Evolutionary conservation across 2,888 invertebrate genomes (phyloP).

Genomic region (Drosophila greeni): DNA sequence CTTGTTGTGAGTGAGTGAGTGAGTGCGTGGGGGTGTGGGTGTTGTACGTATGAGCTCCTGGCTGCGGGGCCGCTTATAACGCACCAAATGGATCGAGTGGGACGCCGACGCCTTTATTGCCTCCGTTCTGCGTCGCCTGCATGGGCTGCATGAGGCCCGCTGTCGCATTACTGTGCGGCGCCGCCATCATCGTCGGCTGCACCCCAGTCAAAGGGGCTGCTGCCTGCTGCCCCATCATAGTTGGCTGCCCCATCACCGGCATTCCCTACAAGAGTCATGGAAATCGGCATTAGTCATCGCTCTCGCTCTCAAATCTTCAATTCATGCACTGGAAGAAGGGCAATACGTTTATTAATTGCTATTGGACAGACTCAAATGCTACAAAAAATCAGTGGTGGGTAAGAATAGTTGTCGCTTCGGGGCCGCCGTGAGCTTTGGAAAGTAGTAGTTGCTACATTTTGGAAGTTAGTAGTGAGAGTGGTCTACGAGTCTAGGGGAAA

Average conservation of each 20-base stretch:
- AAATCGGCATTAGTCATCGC: constrained; percentile 18
- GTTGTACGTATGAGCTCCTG: constrained; percentile 34
- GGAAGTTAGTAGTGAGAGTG: constrained; percentile 21
- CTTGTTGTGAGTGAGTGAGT: constrained; percentile 43
- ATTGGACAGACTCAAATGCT: constrained; percentile 39
- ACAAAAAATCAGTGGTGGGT: constrained; percentile 38
- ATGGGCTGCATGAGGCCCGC: constrained; percentile 73
- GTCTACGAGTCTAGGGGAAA: constrained; percentile 27
- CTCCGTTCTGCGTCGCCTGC: constrained; percentile 71
- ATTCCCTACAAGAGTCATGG: constrained; percentile 76
- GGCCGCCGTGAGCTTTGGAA: constrained; percentile 24
- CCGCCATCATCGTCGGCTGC: constrained; percentile 75
- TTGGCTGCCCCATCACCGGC: constrained; percentile 78
- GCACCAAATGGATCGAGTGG: constrained; percentile 81
- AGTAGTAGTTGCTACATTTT: constrained; percentile 29
- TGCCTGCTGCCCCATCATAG: constrained; percentile 77
- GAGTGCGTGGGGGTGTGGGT: constrained; percentile 17
- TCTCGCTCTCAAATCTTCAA: background rate
- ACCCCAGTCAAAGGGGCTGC: constrained; percentile 78
- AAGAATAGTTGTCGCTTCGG: constrained; percentile 15
- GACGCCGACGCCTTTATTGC: constrained; percentile 80
- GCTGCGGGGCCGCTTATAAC: constrained; percentile 73
- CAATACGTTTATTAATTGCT: constrained; percentile 21
- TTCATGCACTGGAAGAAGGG: constrained; percentile 31
- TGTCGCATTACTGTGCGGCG: constrained; percentile 75